phyloP scores from a whole-genome alignment of 1,140 invertebrate genomes.

The Tenebrio molitor region DNA sequence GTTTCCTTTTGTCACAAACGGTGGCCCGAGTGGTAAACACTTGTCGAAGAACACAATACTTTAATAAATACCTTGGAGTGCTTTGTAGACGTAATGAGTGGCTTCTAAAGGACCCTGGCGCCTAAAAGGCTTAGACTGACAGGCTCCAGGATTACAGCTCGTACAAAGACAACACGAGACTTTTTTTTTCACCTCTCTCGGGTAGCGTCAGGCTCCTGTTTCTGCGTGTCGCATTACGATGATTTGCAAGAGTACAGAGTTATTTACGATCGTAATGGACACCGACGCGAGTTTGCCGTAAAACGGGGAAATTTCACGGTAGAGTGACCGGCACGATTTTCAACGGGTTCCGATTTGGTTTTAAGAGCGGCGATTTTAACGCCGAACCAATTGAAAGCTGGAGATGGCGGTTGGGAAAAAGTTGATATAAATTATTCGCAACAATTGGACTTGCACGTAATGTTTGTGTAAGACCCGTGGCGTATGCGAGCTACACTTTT shows the following conservation, averaged over 20 bases:
- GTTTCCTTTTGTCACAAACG: conserved; percentile 47
- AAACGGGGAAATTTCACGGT: too few species aligned
- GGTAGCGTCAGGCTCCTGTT: conserved; percentile 4
- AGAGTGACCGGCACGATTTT: too few species aligned
- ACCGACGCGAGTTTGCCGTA: too few species aligned
- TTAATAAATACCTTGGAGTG: conserved; percentile 54
- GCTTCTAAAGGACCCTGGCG: conserved; percentile 52
- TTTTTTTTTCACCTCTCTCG: not conserved
- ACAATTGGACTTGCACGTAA: too few species aligned
- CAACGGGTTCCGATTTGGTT: too few species aligned
- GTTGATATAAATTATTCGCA: too few species aligned
- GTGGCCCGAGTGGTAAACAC: conserved; percentile 53
- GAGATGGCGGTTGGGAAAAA: too few species aligned
- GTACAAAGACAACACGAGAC: conserved; percentile 3
- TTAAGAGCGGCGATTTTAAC: too few species aligned
- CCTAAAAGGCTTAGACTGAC: conserved; percentile 50
- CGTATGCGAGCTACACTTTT: too few species aligned
- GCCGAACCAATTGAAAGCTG: too few species aligned
- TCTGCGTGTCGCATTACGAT: not conserved
- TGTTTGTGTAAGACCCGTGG: too few species aligned
- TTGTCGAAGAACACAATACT: conserved; percentile 52
- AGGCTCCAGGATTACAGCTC: conserved; percentile 21
- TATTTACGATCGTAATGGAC: too few species aligned
- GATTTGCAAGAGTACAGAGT: conserved; percentile 25
- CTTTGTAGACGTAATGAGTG: conserved; percentile 51